Evolutionary conservation across 2,797 vertebrate genomes (phyloP).

Genomic region (Helicolenus hilgendorfi): DNA sequence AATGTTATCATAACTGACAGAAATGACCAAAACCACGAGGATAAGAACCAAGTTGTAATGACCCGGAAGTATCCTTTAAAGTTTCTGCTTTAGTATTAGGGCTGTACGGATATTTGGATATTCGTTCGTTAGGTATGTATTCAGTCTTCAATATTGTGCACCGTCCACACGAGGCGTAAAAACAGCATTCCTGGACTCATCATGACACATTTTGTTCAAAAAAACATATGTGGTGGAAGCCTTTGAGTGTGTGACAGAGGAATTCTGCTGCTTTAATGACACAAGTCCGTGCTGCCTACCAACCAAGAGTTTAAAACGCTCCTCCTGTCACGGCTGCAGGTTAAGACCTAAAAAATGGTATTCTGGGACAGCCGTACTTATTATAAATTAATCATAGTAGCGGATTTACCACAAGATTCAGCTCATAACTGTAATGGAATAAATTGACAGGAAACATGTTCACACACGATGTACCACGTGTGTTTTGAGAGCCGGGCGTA

Average conservation of each 20-base stretch:
- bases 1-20: not conserved
- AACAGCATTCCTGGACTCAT: too few relatives aligned
- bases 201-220: too few relatives aligned
- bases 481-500: not conserved
- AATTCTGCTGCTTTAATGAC: too few relatives aligned
- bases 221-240: too few relatives aligned
- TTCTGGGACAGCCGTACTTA: constrained; percentile 2
- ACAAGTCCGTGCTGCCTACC: too few relatives aligned
- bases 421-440: constrained; percentile 1
- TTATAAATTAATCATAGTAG: constrained; percentile 33
- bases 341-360: not conserved
- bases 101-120: too few relatives aligned
- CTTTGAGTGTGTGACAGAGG: too few relatives aligned
- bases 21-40: not conserved
- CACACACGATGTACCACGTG: constrained; percentile 11
- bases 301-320: too few relatives aligned
- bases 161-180: too few relatives aligned
- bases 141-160: too few relatives aligned
- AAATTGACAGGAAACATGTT: constrained; percentile 30
- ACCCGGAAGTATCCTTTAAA: constrained; percentile 21
- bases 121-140: too few relatives aligned
- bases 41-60: not conserved
- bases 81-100: not conserved
- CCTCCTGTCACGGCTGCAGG: too few relatives aligned
- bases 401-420: constrained; percentile 24